These are phyloP conservation scores for Typhlomys cinereus DNA, from an alignment of 2,113 vertebrate genomes.

Conservation along the genomic window DNA sequence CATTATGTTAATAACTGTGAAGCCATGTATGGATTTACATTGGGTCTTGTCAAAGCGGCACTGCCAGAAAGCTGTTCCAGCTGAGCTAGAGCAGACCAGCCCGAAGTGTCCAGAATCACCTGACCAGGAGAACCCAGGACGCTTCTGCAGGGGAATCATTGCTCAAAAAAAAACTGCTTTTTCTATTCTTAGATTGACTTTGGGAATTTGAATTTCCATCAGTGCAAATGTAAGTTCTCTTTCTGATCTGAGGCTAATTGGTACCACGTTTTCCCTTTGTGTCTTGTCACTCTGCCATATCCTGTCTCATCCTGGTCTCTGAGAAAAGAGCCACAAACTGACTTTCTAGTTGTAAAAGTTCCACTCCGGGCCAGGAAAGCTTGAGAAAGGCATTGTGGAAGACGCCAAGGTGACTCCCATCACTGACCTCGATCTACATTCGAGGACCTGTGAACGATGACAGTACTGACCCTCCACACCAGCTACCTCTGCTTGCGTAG, in stretches of 20 bases:
- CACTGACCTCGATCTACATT: conserved; percentile 27
- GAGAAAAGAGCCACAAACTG: conserved; percentile 68
- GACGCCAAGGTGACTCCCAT: conserved; percentile 53
- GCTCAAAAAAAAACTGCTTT: conserved; percentile 55
- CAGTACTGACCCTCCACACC: conserved; percentile 51
- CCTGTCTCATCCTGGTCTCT: conserved; percentile 67
- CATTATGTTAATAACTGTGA: conserved; percentile 73
- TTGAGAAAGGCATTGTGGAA: conserved; percentile 53
- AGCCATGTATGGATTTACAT: conserved; percentile 66
- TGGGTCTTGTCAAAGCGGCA: conserved; percentile 64
- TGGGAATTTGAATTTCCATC: conserved; percentile 74
- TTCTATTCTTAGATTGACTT: conserved; percentile 65
- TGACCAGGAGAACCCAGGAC: conserved; percentile 18
- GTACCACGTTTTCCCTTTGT: conserved; percentile 66
- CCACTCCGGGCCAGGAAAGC: conserved; percentile 61
- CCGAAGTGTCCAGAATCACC: background rate
- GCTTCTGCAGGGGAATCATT: conserved; percentile 48
- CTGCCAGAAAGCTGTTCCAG: conserved; percentile 60
- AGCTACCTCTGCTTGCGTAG: conserved; percentile 69
- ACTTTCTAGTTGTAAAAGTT: conserved; percentile 69
- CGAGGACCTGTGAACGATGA: conserved; percentile 23
- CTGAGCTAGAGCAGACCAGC: background rate
- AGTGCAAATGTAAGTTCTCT: conserved; percentile 67
- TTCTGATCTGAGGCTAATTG: conserved; percentile 64
- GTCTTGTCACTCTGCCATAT: conserved; percentile 61